A percentile compares a stretch with the other conserved stretches of the same genome.
These are phyloP conservation scores for Zygothrica quintamaculata DNA, from an alignment of 2,888 invertebrate species.

Conservation along the genomic window DNA sequence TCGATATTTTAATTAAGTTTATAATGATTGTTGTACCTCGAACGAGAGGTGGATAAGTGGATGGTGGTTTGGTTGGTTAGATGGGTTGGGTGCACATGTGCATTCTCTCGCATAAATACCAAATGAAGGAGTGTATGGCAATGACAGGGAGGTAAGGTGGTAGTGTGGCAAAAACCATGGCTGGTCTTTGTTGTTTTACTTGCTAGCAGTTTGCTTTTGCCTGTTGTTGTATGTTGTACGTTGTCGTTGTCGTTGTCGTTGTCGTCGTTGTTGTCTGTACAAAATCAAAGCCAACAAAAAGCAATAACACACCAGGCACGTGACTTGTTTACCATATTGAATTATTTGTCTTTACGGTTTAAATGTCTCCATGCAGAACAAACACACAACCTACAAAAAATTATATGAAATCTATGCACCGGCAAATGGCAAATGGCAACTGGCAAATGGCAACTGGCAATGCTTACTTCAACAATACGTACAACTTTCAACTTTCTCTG, in stretches of 20 bases:
- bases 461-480: slow-evolving; percentile 6
- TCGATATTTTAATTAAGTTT: slow-evolving; percentile 77
- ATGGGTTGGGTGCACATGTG: slow-evolving; percentile 2
- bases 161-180: neutral
- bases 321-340: slow-evolving; percentile 82
- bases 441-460: neutral
- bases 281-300: slow-evolving; percentile 66
- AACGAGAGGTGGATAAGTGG: neutral
- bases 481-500: slow-evolving; percentile 39
- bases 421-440: neutral
- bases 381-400: neutral
- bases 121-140: slow-evolving; percentile 22
- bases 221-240: slow-evolving; percentile 27
- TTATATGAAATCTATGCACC: slow-evolving; percentile 16
- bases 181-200: neutral
- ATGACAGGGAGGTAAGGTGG: slow-evolving; percentile 6
- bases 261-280: slow-evolving; percentile 38
- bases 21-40: slow-evolving; percentile 58
- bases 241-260: slow-evolving; percentile 27
- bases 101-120: slow-evolving; percentile 15
- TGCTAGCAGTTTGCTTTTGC: slow-evolving; percentile 16
- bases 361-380: slow-evolving; percentile 50
- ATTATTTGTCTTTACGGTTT: slow-evolving; percentile 73
- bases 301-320: slow-evolving; percentile 75
- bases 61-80: too few species aligned